phyloP scores from a whole-genome alignment of 1,140 invertebrate species.

The Phthorimaea operculella region DNA sequence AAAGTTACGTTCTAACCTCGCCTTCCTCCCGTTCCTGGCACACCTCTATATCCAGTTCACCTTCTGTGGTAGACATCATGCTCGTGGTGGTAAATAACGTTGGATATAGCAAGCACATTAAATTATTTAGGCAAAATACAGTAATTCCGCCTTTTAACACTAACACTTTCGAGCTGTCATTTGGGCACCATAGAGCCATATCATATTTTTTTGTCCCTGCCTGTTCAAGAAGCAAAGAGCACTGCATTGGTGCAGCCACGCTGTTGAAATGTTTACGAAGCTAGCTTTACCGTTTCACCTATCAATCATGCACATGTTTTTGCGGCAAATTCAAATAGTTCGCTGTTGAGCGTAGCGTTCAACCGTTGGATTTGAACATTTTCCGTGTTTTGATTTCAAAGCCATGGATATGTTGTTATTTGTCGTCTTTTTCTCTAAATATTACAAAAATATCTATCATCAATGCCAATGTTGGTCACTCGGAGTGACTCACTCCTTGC shows the following conservation, averaged over 20 bases:
- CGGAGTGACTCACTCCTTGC: no score
- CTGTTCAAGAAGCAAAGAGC: background rate
- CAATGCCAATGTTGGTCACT: no score
- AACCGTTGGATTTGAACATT: no score
- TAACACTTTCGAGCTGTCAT: constrained; percentile 25
- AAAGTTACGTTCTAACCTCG: constrained; percentile 44
- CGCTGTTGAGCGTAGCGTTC: no score
- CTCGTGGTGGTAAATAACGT: constrained; percentile 18
- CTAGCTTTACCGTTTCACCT: no score
- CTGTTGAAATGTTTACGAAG: background rate
- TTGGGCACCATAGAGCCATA: background rate
- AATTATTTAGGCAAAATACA: constrained; percentile 40
- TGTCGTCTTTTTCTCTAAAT: no score
- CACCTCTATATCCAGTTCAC: constrained; percentile 54
- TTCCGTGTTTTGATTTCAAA: no score
- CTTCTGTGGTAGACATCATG: constrained; percentile 64
- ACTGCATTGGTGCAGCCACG: background rate
- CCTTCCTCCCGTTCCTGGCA: constrained; percentile 54
- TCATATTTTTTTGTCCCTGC: background rate
- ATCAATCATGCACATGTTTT: no score
- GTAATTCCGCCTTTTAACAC: constrained; percentile 36
- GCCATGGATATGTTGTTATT: no score
- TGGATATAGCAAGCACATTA: constrained; percentile 43
- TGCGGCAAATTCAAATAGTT: no score
- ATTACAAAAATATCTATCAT: no score